These are phyloP conservation scores for Dendropsophus ebraccatus DNA, from an alignment of 2,113 vertebrate species.

Conservation along the genomic window DNA sequence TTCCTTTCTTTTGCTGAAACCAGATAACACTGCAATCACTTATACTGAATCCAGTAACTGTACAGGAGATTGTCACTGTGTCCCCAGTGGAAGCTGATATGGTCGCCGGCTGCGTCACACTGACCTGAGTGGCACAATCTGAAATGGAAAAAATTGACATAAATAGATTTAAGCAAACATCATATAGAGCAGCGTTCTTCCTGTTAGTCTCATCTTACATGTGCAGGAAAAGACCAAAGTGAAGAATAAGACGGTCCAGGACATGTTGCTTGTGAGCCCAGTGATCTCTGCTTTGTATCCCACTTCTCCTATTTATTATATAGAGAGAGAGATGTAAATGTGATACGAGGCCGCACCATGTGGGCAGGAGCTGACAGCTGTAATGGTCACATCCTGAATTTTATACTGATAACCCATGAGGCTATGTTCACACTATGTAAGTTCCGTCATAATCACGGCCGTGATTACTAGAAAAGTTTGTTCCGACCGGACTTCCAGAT, in stretches of 20 bases:
- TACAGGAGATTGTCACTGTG: not conserved
- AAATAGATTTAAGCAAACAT: not conserved
- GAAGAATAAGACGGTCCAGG: not conserved
- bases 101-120: fast-evolving
- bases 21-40: not conserved
- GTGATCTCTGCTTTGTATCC: not conserved
- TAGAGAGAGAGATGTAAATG: not conserved
- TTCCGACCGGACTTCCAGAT: too few species aligned
- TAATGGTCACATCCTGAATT: not conserved
- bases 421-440: too few species aligned
- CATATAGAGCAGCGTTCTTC: not conserved
- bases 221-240: not conserved
- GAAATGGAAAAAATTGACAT: not conserved
- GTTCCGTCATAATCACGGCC: too few species aligned
- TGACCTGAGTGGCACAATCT: not conserved
- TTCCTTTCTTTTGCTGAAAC: conserved; percentile 36
- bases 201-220: not conserved
- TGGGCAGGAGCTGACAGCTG: not conserved
- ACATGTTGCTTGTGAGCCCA: not conserved
- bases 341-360: not conserved
- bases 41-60: conserved; percentile 10
- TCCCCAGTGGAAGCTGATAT: fast-evolving
- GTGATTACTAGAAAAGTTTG: too few species aligned
- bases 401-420: not conserved
- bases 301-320: not conserved